phyloP scores from a whole-genome alignment of 2,888 invertebrate genomes.

The Leucania comma region DNA sequence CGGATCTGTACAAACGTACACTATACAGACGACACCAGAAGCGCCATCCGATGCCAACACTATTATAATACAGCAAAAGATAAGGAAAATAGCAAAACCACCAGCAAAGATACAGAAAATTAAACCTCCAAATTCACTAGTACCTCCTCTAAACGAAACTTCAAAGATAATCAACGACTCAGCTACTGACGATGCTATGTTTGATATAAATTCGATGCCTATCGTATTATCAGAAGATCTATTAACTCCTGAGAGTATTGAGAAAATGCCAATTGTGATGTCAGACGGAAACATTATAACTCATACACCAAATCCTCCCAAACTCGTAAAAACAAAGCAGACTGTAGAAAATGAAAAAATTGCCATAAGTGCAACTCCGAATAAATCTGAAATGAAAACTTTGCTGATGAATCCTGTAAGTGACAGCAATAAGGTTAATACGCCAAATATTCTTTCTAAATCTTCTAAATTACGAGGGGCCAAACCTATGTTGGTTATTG shows the following conservation, averaged over 20 bases:
- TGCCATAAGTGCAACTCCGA: conserved; percentile 70
- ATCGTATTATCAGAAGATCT: conserved; percentile 94
- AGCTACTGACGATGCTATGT: conserved; percentile 85
- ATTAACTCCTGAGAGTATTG: conserved; percentile 92
- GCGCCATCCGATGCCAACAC: conserved; percentile 79
- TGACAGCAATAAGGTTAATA: conserved; percentile 80
- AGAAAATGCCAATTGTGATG: conserved; percentile 92
- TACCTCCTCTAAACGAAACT: conserved; percentile 72
- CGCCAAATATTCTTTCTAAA: conserved; percentile 89
- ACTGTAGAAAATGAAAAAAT: conserved; percentile 79
- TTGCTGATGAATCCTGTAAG: conserved; percentile 81
- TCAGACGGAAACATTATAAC: conserved; percentile 84
- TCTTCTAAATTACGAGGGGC: conserved; percentile 85
- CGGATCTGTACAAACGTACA: conserved; percentile 85
- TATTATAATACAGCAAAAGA: conserved; percentile 84
- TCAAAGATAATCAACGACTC: conserved; percentile 69
- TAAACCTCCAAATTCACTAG: conserved; percentile 79
- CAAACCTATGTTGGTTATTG: conserved; percentile 87
- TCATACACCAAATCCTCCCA: conserved; percentile 76
- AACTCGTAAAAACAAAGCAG: conserved; percentile 80
- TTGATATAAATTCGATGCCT: conserved; percentile 95
- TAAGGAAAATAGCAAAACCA: conserved; percentile 81
- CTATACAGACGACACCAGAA: conserved; percentile 83
- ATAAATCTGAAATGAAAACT: conserved; percentile 83
- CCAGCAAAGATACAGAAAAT: conserved; percentile 81